Evolutionary conservation across 2,113 vertebrate species (phyloP), one percentile per base, ranked within the genome.

Genomic region (Phrynosoma blainvillii): DNA sequence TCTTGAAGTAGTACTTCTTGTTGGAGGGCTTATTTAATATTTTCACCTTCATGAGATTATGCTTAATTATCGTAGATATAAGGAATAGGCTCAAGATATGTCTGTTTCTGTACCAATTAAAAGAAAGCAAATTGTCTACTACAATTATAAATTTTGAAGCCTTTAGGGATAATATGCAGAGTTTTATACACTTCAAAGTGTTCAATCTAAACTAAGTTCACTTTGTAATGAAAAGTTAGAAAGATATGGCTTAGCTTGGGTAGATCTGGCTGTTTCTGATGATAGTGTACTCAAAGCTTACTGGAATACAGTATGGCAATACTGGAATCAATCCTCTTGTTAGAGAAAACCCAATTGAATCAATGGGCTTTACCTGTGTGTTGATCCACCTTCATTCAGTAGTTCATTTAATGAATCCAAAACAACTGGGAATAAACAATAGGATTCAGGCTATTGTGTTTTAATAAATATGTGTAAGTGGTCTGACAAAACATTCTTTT

Each of bases 101-200:
- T 83, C 27, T 83, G 52, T 83, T 71, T 52, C 81, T 83, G 27
- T 71, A 70, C 81, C 65, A 83, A 70, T 70, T 83, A 54, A 20
- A 54, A 52, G 27, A 83, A 71, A 71, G 27, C 30, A 83, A 71
- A 83, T 71, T 71, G 66, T 71, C 42, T 83, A 27, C 27, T 83
- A 27, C 30, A 66, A 27, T 83, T 83, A n/a, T 83, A 71, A 20
- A 70, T 83, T 30, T 83, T 20, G 27, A 71, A 30, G 66, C 66
- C 82, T 70, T 70, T 2, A 83, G 66, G 66, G 82, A 68, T 52
- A 83, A 83, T 52, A 71, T n/a, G 82, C 25, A 71, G 27, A 70
- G 16, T 30, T 83, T 83, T 71, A 27, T 71, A 70, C 27, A 83
- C 66, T 83, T 83, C 66, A 52, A 71, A 71, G 66, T 23, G 66